Percentiles rank a stretch among this genome's conserved stretches.
phyloP scores from a whole-genome alignment of 2,888 invertebrate genomes.

The Netelia fuscicornis region DNA sequence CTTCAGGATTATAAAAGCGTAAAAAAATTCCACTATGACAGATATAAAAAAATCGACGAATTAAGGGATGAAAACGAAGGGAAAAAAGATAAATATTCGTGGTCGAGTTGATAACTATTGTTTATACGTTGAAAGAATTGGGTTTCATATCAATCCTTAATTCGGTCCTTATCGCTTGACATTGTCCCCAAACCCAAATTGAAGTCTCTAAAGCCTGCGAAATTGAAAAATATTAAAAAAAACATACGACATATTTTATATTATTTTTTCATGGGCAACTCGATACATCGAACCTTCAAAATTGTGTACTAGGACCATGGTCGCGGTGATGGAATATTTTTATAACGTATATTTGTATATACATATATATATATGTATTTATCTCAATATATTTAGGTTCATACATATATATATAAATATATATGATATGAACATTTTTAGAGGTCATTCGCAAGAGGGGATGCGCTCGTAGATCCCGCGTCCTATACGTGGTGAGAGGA shows the following conservation, averaged over 20 bases:
- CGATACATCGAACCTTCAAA: neutral
- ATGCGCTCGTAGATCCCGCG: slow-evolving; percentile 33
- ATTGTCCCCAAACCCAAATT: too few species aligned
- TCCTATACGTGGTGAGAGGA: slow-evolving; percentile 5
- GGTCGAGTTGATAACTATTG: too few species aligned
- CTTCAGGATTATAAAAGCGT: neutral
- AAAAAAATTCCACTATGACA: too few species aligned
- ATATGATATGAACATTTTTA: slow-evolving; percentile 8
- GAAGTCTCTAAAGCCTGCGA: too few species aligned
- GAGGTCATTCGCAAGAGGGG: slow-evolving; percentile 51
- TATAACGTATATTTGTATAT: slow-evolving; percentile 12
- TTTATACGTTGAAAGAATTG: too few species aligned
- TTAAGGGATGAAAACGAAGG: too few species aligned
- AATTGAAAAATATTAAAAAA: slow-evolving; percentile 3
- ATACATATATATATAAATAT: slow-evolving; percentile 5
- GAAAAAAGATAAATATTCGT: too few species aligned
- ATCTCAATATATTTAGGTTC: neutral
- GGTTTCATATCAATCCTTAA: too few species aligned
- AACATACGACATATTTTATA: neutral
- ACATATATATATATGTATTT: neutral
- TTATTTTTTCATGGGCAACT: too few species aligned
- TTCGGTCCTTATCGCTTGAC: neutral
- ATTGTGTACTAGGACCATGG: too few species aligned
- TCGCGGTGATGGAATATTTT: too few species aligned
- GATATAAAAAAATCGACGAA: too few species aligned